Base-by-base conservation (phyloP, 2,888 invertebrate species). In the Piscicola geometra region DNA sequence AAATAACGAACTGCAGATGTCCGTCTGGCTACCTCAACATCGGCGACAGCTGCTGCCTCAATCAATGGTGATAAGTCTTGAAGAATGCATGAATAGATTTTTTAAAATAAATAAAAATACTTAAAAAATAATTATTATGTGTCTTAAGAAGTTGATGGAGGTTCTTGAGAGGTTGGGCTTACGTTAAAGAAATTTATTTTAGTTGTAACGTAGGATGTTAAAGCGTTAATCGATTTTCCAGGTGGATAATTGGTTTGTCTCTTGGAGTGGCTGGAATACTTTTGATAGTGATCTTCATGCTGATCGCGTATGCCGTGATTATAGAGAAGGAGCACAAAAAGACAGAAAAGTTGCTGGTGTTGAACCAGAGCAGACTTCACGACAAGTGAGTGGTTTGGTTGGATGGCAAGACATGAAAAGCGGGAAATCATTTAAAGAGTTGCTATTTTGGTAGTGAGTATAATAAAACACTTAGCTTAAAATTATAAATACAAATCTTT, bases 171-270 rank as follows among this genome's bases (percentile, higher is more conserved):
- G 41, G 41, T 9, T 41, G 5, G 41, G 15, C 9, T 5, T 41
- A n/a, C n/a, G 41, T 41, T 5, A 41, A 41, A 41, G 15, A 41
- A 41, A 41, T 41, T 9, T 9, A 41, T 41, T 41, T 41, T 41
- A 9, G 41, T 41, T 41, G n/a, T n/a, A n/a, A n/a, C n/a, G n/a
- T n/a, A n/a, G n/a, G n/a, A n/a, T n/a, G n/a, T n/a, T n/a, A n/a
- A n/a, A n/a, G n/a, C n/a, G n/a, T 41, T 41, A 9, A 15, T 41
- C 15, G 5, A 9, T 41, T 41, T 15, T 5, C 60, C n/a, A 56
- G 60, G 70, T 70, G 70, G 70, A 70, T 70, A 30, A 70, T 70
- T 41, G 70, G 41, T n/a, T 25, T 47, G 9, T 21, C 41, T 47
- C 28, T 47, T 5, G 70, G 41, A 47, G 28, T 25, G 25, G 70